These are phyloP conservation scores for Rhopalosiphum padi DNA, from an alignment of 1,140 invertebrate species.

Conservation along the genomic window DNA sequence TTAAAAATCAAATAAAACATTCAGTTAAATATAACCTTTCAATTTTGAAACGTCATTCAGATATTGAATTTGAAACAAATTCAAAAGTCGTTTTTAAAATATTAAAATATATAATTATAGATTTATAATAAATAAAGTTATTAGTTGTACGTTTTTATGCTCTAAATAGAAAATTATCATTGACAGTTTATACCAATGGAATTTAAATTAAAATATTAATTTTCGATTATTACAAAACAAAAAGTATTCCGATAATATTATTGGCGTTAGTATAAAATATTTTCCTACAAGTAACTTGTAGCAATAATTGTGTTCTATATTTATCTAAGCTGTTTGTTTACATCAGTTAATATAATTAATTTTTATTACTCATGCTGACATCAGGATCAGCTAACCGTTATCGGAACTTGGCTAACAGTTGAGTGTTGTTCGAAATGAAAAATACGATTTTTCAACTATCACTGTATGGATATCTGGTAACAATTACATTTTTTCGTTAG, in stretches of 20 bases:
- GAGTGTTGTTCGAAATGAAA: neutral
- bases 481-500: neutral
- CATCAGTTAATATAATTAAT: neutral
- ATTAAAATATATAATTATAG: neutral
- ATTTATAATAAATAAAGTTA: neutral
- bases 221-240: neutral
- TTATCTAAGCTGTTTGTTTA: neutral
- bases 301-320: neutral
- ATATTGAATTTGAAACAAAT: neutral
- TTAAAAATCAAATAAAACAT: neutral
- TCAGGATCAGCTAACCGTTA: neutral
- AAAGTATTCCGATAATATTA: neutral
- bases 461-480: neutral
- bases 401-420: neutral
- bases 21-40: neutral
- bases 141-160: neutral
- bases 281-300: neutral
- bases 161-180: neutral
- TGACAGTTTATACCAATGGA: too few relatives aligned
- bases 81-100: neutral
- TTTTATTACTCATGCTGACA: neutral
- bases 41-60: neutral
- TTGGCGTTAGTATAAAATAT: neutral
- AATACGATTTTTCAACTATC: neutral
- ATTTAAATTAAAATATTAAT: neutral